Evolutionary conservation across 2,888 invertebrate species (phyloP).

Genomic region (Lathronympha strigana): DNA sequence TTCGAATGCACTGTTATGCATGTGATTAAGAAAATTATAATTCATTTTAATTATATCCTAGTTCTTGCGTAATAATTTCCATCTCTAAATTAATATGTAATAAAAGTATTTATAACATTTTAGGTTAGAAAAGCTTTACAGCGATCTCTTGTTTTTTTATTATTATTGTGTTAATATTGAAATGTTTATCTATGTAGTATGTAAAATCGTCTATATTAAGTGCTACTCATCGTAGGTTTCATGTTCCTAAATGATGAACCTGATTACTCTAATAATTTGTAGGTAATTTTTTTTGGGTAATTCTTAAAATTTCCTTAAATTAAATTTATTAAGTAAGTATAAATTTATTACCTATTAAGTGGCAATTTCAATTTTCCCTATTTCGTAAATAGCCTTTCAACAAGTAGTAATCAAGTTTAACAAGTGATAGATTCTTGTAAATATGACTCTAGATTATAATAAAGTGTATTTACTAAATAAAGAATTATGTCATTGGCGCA

Average conservation of each 20-base stretch:
- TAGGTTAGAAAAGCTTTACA: constrained; percentile 10
- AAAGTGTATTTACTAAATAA: no score
- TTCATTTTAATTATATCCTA: neutral
- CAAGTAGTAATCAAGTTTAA: no score
- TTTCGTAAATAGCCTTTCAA: no score
- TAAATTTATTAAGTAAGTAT: no score
- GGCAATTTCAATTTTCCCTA: no score
- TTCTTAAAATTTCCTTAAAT: neutral
- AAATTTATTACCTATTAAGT: no score
- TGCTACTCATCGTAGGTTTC: no score
- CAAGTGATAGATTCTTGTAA: no score
- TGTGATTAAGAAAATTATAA: neutral
- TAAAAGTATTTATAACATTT: constrained; percentile 1
- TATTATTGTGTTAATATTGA: neutral
- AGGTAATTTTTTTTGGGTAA: constrained; percentile 3
- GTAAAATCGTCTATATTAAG: neutral
- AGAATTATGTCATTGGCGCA: no score
- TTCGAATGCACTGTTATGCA: constrained; percentile 3
- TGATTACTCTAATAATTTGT: no score
- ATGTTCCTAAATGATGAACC: no score
- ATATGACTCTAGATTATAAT: no score
- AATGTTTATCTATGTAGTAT: neutral
- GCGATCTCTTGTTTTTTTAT: neutral
- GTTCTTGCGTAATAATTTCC: neutral
- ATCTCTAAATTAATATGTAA: neutral